These are phyloP conservation scores for Bufotes viridis DNA, from an alignment of 2,797 vertebrate species.

Conservation along the genomic window DNA sequence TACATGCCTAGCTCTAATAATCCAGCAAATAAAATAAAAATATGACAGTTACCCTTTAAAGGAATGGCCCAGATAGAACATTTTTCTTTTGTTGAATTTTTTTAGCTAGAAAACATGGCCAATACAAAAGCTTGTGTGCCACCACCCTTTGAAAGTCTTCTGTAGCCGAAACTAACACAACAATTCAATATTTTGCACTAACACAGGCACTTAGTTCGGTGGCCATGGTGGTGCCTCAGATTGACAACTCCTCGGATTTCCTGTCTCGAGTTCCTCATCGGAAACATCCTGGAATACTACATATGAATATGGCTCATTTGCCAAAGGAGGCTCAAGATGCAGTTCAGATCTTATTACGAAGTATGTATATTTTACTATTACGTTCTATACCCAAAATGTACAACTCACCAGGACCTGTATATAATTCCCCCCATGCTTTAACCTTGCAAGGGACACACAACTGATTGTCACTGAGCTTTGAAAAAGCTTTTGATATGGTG, in stretches of 20 bases:
- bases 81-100: too few relatives aligned
- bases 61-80: too few relatives aligned
- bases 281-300: slow-evolving; percentile 82
- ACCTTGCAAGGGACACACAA: too few relatives aligned
- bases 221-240: slow-evolving; percentile 67
- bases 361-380: slow-evolving; percentile 70
- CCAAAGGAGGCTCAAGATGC: slow-evolving; percentile 75
- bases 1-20: too few relatives aligned
- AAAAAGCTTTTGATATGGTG: too few relatives aligned
- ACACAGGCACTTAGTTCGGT: slow-evolving; percentile 73
- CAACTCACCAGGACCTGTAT: neutral
- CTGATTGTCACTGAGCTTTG: too few relatives aligned
- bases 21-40: too few relatives aligned
- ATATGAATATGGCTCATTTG: slow-evolving; percentile 75
- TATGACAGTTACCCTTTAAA: too few relatives aligned
- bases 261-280: slow-evolving; percentile 77
- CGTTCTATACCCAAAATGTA: neutral
- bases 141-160: neutral
- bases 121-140: too few relatives aligned
- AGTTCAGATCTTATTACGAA: slow-evolving; percentile 73
- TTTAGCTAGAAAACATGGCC: too few relatives aligned
- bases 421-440: neutral
- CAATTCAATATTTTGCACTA: neutral
- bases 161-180: neutral
- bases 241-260: slow-evolving; percentile 73